phyloP scores from a whole-genome alignment of 2,888 invertebrate species.

The Drosophila buzzatii region DNA sequence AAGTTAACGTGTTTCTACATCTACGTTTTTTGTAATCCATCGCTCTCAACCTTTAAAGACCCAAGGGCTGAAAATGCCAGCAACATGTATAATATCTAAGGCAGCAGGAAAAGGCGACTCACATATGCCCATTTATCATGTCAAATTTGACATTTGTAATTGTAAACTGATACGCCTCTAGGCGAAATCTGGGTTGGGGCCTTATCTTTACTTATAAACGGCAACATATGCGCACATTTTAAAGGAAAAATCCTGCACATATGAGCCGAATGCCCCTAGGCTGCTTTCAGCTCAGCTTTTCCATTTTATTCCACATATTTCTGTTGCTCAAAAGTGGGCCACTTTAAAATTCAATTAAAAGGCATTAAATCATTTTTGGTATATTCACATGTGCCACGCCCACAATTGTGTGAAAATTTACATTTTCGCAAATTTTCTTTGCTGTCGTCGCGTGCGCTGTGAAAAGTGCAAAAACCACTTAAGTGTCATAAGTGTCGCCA shows the following conservation, averaged over 20 bases:
- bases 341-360: constrained; percentile 80
- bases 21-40: constrained; percentile 7
- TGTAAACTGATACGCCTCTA: constrained; percentile 77
- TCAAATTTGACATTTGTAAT: constrained; percentile 79
- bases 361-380: constrained; percentile 60
- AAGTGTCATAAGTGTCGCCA: constrained; percentile 69
- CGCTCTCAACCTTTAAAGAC: constrained; percentile 31
- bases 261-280: constrained; percentile 25
- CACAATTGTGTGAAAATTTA: constrained; percentile 48
- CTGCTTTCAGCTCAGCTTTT: constrained; percentile 4
- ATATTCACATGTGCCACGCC: constrained; percentile 62
- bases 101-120: constrained; percentile 37
- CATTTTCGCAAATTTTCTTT: constrained; percentile 50
- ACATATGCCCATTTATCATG: constrained; percentile 80
- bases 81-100: constrained; percentile 27
- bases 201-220: constrained; percentile 53
- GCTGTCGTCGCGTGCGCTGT: constrained; percentile 47
- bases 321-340: constrained; percentile 47
- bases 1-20: neutral
- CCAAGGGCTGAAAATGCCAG: constrained; percentile 49
- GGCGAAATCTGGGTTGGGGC: constrained; percentile 16
- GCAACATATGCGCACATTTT: constrained; percentile 74
- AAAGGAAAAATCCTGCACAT: constrained; percentile 20
- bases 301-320: constrained; percentile 2
- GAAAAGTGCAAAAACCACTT: constrained; percentile 79